Evolutionary conservation across 2,113 vertebrate genomes (phyloP), one percentile per base, ranked within the genome.

Genomic region (Anthoscopus minutus): DNA sequence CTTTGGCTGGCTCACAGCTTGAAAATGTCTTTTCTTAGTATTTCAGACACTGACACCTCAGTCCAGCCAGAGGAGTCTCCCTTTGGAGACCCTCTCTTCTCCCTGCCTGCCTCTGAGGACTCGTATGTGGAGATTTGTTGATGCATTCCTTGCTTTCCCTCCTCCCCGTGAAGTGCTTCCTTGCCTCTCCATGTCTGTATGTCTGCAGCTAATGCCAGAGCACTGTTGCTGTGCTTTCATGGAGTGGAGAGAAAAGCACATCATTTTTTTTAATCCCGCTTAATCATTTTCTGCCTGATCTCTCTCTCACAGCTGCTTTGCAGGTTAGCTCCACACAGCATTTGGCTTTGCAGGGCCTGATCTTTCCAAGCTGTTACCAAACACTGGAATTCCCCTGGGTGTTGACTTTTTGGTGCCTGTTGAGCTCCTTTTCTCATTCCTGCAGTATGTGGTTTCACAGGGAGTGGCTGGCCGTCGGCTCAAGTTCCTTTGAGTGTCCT

Each of bases 401-500:
- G 94, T 92, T 96, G 95, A 77, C 91, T 92, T 92, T 82, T 19
- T 61, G 76, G 45, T 95, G 91, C 66, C 67, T 22, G 54, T 61
- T 64, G 73, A 80, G 94, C 61, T 95, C 81, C 64, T 78, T 58
- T 48, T 82, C 93, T 92, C 76, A 33, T 74, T 81, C 70, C 81
- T 76, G 69, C 65, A 50, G 73, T 71, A 3, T 94, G 94, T 58
- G 81, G 70, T 96, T 97, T 96, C 97, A 45, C 31, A 10, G 92
- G 96, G 96, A 94, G 97, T 67, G 97, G 86, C 94, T 45, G 81
- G 4, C 93, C 22, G 33, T 25, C 7, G 31, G 85, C 89, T 93
- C 77, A 47, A 7, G 72, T 95, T 96, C 91, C 93, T 93, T 40
- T 73, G 70, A 20, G 71, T 50, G 18, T 31, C 51, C 77, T 24